A percentile compares a stretch with the other conserved stretches of the same genome.
Conservation (phyloP, 64 coral and sea anemone genomes). For the Acropora yongei region DNA sequence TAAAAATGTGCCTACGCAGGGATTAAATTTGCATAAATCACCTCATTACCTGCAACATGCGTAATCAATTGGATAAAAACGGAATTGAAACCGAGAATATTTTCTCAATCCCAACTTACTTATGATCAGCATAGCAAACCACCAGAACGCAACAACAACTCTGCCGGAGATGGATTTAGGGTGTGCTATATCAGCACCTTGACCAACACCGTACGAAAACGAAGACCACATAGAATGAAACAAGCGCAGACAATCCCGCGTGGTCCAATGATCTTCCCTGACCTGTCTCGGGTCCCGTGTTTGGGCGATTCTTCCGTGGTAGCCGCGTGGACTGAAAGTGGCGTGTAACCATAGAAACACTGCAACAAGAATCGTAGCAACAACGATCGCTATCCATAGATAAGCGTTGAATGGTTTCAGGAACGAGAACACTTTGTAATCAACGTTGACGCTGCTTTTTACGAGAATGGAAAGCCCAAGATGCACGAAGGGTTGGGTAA, state of each 20-base stretch:
- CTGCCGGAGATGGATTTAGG: conserved; percentile 39
- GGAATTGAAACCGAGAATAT: too few species aligned
- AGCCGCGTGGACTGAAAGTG: conserved; percentile 51
- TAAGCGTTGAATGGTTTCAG: conserved; percentile 35
- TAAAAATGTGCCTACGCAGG: too few species aligned
- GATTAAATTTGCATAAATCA: too few species aligned
- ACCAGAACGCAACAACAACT: conserved; percentile 43
- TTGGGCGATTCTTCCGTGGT: conserved; percentile 34
- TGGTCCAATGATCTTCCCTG: conserved; percentile 17
- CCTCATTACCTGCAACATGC: too few species aligned
- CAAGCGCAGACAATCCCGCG: conserved; percentile 3
- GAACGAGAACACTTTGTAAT: conserved; percentile 50
- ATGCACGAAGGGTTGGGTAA: conserved; percentile 47
- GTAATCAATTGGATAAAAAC: too few species aligned
- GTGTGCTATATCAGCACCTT: conserved; percentile 42
- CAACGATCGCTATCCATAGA: conserved; percentile 42
- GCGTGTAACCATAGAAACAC: neutral
- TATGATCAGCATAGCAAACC: conserved; percentile 54
- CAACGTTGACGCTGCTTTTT: neutral
- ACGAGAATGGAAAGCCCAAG: conserved; percentile 37
- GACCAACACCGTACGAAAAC: conserved; percentile 35
- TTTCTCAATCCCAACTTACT: neutral
- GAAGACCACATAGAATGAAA: conserved; percentile 42
- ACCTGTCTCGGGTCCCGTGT: neutral
- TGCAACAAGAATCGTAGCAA: neutral